phyloP scores from a whole-genome alignment of 1,140 invertebrate species.

The Drosophila littoralis region DNA sequence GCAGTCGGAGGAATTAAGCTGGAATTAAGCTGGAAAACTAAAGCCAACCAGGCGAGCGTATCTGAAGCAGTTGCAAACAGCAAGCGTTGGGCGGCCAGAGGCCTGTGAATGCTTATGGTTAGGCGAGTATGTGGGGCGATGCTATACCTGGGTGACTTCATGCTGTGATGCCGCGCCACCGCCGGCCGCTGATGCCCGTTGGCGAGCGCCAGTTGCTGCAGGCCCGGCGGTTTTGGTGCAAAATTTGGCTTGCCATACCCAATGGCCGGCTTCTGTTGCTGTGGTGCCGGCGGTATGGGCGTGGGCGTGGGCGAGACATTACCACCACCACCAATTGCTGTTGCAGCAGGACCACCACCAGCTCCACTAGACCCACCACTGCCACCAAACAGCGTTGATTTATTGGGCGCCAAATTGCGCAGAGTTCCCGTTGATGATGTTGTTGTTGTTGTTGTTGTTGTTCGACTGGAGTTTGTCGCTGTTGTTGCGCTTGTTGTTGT shows the following conservation, averaged over 20 bases:
- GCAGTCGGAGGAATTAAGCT: not conserved
- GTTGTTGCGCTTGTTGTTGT: constrained; percentile 50
- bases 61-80: constrained; percentile 3
- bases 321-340: constrained; percentile 41
- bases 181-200: constrained; percentile 78
- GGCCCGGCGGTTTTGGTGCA: constrained; percentile 81
- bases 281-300: constrained; percentile 13
- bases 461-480: constrained; percentile 44
- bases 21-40: constrained; percentile 12
- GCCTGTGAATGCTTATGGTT: constrained; percentile 7
- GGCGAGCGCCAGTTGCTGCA: constrained; percentile 74
- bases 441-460: constrained; percentile 41
- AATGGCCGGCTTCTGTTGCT: constrained; percentile 62
- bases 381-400: constrained; percentile 76
- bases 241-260: constrained; percentile 84
- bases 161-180: constrained; percentile 82
- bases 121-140: constrained; percentile 24
- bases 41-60: constrained; percentile 14
- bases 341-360: constrained; percentile 24
- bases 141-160: constrained; percentile 84
- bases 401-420: constrained; percentile 73
- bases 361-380: constrained; percentile 26
- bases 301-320: constrained; percentile 46
- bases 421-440: constrained; percentile 56
- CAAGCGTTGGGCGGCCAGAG: constrained; percentile 9